phyloP scores from a whole-genome alignment of 2,888 invertebrate species.

The Harmothoe impar region DNA sequence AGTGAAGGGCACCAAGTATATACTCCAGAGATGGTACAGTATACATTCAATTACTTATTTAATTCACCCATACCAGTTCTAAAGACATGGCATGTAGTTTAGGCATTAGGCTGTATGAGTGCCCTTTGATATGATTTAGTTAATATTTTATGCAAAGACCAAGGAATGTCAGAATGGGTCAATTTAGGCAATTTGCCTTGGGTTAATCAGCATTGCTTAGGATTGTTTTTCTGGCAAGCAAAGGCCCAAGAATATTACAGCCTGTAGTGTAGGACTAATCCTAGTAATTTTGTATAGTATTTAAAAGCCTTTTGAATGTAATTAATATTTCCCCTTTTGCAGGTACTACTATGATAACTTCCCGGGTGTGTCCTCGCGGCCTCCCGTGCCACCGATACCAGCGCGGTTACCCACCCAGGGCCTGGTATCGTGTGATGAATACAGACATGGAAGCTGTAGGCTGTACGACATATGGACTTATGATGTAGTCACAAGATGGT shows the following conservation, averaged over 20 bases:
- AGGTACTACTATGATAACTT: slow-evolving; percentile 59
- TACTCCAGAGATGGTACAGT: slow-evolving; percentile 58
- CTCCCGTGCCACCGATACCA: slow-evolving; percentile 47
- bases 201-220: too few species aligned
- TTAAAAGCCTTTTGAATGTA: too few species aligned
- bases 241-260: too few species aligned
- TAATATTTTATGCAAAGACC: too few species aligned
- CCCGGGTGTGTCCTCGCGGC: slow-evolving; percentile 32
- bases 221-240: too few species aligned
- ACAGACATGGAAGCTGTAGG: slow-evolving; percentile 31
- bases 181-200: too few species aligned
- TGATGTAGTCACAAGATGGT: slow-evolving; percentile 31
- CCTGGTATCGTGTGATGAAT: slow-evolving; percentile 48
- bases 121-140: too few species aligned
- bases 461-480: slow-evolving; percentile 54
- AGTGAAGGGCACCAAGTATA: slow-evolving; percentile 57
- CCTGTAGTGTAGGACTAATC: too few species aligned
- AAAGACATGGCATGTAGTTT: background rate
- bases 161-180: too few species aligned
- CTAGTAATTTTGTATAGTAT: too few species aligned
- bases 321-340: background rate
- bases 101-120: too few species aligned
- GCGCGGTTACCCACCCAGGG: slow-evolving; percentile 31
- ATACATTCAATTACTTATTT: background rate
- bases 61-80: background rate